Conservation (phyloP, 2,113 vertebrate species). For the Mola mola region DNA sequence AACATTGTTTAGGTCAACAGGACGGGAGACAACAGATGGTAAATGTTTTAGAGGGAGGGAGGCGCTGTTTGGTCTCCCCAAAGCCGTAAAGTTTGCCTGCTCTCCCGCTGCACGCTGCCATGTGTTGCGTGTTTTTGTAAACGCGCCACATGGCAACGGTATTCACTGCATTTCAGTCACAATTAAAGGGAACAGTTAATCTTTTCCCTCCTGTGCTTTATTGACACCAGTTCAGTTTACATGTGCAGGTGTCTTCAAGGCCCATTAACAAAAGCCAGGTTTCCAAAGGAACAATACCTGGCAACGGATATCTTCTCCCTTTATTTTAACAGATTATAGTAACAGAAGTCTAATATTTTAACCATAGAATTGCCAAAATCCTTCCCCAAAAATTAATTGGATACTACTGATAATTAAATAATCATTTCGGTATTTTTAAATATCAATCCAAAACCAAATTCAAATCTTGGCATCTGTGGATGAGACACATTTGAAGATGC, state of each 20-base stretch:
- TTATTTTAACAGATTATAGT: too few relatives aligned
- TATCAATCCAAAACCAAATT: too few relatives aligned
- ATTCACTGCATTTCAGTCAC: background rate
- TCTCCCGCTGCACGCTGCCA: slow-evolving; percentile 10
- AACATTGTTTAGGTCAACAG: slow-evolving; percentile 11
- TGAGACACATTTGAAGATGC: too few relatives aligned
- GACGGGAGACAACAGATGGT: slow-evolving; percentile 29
- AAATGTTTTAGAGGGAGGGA: slow-evolving; percentile 5
- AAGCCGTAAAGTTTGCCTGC: slow-evolving; percentile 26
- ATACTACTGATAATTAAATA: too few relatives aligned
- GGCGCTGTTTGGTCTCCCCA: background rate
- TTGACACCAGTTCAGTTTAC: slow-evolving; percentile 18
- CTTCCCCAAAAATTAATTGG: too few relatives aligned
- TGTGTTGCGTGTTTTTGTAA: slow-evolving; percentile 10
- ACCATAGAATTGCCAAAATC: too few relatives aligned
- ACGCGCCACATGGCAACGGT: slow-evolving; percentile 16
- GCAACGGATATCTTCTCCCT: too few relatives aligned
- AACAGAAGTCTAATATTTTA: too few relatives aligned
- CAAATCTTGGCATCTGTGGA: too few relatives aligned
- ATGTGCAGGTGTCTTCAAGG: slow-evolving; percentile 4
- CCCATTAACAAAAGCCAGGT: slow-evolving; percentile 28
- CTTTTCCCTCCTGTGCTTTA: slow-evolving; percentile 1
- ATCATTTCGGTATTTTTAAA: too few relatives aligned
- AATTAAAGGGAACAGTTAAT: slow-evolving; percentile 7
- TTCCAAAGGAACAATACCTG: too few relatives aligned